Base-by-base conservation (phyloP, 2,797 vertebrate genomes). In the Microcaecilia unicolor region DNA sequence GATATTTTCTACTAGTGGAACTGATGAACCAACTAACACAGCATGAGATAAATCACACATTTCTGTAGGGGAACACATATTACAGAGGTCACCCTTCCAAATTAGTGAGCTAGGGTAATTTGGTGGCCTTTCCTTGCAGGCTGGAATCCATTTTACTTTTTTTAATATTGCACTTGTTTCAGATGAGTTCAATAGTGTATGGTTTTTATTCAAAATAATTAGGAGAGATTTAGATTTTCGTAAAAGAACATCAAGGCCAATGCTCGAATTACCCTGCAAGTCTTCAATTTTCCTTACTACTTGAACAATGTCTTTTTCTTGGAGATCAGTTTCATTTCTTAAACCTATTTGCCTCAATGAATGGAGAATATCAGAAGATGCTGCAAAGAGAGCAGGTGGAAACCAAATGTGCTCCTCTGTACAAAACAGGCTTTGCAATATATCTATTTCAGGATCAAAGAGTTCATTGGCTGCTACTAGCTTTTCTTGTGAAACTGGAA, bases 261-360 rank as follows among this genome's bases (percentile, higher is more conserved):
- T 74, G 21, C 80, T 65, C 38, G 77, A 65, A 51, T 49, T 61
- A 43, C 46, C 58, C 60, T 88, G 81, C 59, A 98, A 72, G 36
- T 81, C 84, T 50, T 97, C 92, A 34, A 97, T 91, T 76, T 88
- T 93, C 61, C 81, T 89, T 52, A 94, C 92, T 37, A 96, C 83
- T 56, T 83, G 81, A 22, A 97, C 61, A 41, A 89, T 68, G 60
- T 97, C 91, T 61, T 83, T 90, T 69, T 97, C 97, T 61, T 63
- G 83, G 35, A 99, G 78, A 64, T 51, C 84, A 22, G 83, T 82
- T 70, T 98, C 97, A 55, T 87, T 93, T 81, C 92, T 95, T 28
- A 99, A 83, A 16, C 95, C 97, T 59, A 99, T 84, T 49, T 98
- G 94, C 71, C 94, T 84, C 25, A 99, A 73, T 52, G 97, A 94